Percentiles rank a stretch among this genome's conserved stretches.
phyloP scores from a whole-genome alignment of 2,888 invertebrate species.

The Melieria picta region DNA sequence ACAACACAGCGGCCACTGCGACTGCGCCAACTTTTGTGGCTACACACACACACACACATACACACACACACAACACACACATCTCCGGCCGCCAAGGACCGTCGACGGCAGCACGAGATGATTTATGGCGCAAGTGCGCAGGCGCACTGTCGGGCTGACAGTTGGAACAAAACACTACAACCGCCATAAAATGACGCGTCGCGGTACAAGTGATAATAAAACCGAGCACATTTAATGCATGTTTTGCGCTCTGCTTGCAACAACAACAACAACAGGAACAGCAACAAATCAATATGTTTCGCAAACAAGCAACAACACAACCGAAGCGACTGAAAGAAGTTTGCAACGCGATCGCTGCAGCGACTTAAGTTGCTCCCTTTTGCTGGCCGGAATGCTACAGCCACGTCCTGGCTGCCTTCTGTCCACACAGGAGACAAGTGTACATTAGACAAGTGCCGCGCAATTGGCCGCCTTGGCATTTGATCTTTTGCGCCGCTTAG shows the following conservation, averaged over 20 bases:
- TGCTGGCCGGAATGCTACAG: no score
- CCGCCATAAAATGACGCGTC: constrained; percentile 31
- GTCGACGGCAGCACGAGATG: constrained; percentile 48
- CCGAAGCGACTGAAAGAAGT: no score
- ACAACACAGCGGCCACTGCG: constrained; percentile 37
- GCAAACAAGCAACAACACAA: no score
- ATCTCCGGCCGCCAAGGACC: background rate
- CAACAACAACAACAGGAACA: constrained; percentile 40
- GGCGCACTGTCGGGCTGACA: constrained; percentile 49
- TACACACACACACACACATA: constrained; percentile 1
- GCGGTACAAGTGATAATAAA: constrained; percentile 1
- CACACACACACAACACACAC: background rate
- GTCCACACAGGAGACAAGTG: no score
- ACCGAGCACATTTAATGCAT: no score
- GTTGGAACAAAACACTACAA: constrained; percentile 35
- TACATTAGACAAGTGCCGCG: no score
- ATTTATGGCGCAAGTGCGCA: constrained; percentile 63
- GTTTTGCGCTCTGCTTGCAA: background rate
- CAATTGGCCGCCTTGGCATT: no score
- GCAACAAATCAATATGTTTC: constrained; percentile 43
- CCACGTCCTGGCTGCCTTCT: no score
- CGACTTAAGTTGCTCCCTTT: no score
- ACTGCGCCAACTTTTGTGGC: background rate
- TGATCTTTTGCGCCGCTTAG: no score
- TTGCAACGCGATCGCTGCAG: no score